Evolutionary conservation across 2,888 invertebrate genomes (phyloP).

Genomic region (Polyommatus icarus): DNA sequence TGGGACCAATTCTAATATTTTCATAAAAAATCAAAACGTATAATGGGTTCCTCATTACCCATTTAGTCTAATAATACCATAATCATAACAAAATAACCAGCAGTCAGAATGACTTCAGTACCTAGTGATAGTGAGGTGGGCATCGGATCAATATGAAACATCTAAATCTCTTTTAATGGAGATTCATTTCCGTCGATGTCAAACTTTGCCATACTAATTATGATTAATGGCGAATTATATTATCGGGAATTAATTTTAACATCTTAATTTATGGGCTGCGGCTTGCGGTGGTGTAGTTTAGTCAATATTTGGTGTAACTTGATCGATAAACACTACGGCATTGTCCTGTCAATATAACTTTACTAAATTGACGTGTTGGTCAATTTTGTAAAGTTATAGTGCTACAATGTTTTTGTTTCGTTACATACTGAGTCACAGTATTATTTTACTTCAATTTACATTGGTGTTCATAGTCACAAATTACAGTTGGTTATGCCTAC

Average conservation of each 20-base stretch:
- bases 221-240: constrained; percentile 19
- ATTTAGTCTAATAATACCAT: not conserved
- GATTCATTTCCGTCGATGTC: constrained; percentile 29
- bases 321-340: not conserved
- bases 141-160: constrained; percentile 18
- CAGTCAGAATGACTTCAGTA: not conserved
- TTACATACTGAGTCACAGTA: no score
- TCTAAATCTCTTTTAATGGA: constrained; percentile 29
- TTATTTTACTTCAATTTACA: no score
- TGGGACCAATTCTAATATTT: not conserved
- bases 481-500: no score
- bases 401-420: no score
- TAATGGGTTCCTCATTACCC: not conserved
- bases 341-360: not conserved
- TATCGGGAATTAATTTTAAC: constrained; percentile 26
- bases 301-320: constrained; percentile 10
- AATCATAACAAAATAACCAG: not conserved
- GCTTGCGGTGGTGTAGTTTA: constrained; percentile 11
- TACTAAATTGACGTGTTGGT: not conserved
- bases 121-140: not conserved
- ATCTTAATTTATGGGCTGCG: constrained; percentile 26
- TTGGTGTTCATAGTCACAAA: no score
- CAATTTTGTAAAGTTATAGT: no score
- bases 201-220: constrained; percentile 24
- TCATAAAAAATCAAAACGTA: not conserved